Evolutionary conservation across 2,888 invertebrate genomes (phyloP), one percentile per base, ranked within the genome.

Genomic region (Lordiphosa fenestrarum): DNA sequence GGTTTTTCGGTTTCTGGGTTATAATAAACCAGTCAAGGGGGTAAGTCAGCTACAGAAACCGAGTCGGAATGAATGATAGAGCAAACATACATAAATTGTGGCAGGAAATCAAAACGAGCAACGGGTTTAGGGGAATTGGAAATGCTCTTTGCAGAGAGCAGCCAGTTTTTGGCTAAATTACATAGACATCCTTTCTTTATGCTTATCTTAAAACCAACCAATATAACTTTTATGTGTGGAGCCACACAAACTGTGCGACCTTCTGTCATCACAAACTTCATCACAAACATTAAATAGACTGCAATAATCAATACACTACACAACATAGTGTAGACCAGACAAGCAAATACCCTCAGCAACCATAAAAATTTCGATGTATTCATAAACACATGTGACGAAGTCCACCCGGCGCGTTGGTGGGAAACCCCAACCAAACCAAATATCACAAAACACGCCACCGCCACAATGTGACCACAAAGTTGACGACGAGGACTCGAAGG

Each of bases 291-390:
- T 19, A 4, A 19, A 19, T 19, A 19, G 3, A 19, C 4, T 19
- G 19, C 19, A 3, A 19, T 42, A 42, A 25, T 42, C 42, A 13
- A 42, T 44, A 13, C 30, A 30, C 30, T 44, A 13, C 46, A 35
- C 15, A 35, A 35, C 13, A 21, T 35, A 46, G 46, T 3, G 35
- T 33, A 52, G 23, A 6, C 21, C n/a, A 13, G 10, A 47, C 37
- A 37, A 37, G 13, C 25, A 41, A 64, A 64, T 51, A 42, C 59
- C 81, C 78, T 41, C 53, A 59, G 78, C 82, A 80, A 56, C 84
- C 84, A 77, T 80, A 80, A 80, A 80, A 42, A 42, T 73, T 64
- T 73, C 71, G 72, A 74, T 77, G 78, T 75, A 82, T 78, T 78
- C 75, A 80, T 73, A 78, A 72, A 81, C 66, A 74, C 73, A 77